Evolutionary conservation across 2,888 invertebrate genomes (phyloP), one percentile per base, ranked within the genome.

Genomic region (Drosophila meridiana): DNA sequence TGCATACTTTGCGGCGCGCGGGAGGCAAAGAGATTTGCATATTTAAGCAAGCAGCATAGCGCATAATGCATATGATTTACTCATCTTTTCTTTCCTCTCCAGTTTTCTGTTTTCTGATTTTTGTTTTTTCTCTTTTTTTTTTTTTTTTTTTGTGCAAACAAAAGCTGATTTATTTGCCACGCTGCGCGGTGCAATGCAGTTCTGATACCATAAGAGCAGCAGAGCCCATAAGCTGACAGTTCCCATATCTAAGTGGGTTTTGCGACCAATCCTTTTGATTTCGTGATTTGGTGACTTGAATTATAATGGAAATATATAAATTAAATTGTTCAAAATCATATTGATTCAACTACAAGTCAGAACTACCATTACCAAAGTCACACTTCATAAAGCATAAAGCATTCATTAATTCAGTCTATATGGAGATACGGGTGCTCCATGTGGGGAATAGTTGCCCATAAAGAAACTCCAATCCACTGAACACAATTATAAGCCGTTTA

Each of bases 11-110:
- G 73, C 58, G 71, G 69, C 65, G 73, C 52, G 72, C 60, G 55
- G 48, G 45, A 50, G 58, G 70, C 62, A 74, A 76, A 78, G 69
- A 73, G 82, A 88, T 88, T 88, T 89, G 85, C 83, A 85, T 89
- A 85, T 76, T 85, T 83, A 76, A 87, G 68, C 74, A 73, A 63
- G 53, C 59, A 34, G 59, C 59, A 50, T 32, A 64, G 70, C 69
- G 78, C 68, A 78, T 78, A 78, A 78, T 78, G 78, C 78, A 74
- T 73, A 72, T 77, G 80, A 80, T 74, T 80, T 71, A 67, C 69
- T 58, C 71, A 38, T 56, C 56, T 32, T 42, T 42, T 52, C 50
- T 20, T 14, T 26, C 26, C 20, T 58, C 47, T 55, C 14, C 0
- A n/a, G 48, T 43, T 9, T 20, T 20, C 20, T 20, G 20, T 20